Evolutionary conservation across 2,888 invertebrate genomes (phyloP).

Genomic region (Molorchus minor): DNA sequence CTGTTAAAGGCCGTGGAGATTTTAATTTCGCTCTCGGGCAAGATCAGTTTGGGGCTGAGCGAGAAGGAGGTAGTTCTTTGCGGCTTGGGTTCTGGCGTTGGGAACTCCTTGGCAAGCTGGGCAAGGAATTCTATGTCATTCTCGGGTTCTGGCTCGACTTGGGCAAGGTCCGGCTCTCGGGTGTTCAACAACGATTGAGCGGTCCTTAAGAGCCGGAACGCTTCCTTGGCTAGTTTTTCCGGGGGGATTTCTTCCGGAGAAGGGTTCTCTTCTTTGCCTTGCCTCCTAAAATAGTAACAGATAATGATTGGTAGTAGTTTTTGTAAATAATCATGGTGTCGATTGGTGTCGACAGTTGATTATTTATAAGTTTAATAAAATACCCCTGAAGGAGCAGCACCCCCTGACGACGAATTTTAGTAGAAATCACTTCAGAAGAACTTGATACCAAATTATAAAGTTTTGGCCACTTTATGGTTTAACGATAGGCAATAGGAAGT

Average conservation of each 20-base stretch:
- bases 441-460: too few species aligned
- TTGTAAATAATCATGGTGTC: too few species aligned
- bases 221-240: conserved; percentile 73
- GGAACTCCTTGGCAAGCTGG: conserved; percentile 60
- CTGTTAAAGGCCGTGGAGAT: conserved; percentile 56
- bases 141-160: conserved; percentile 48
- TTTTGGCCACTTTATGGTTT: too few species aligned
- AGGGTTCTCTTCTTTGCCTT: conserved; percentile 58
- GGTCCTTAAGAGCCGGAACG: conserved; percentile 71
- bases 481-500: background rate
- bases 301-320: too few species aligned
- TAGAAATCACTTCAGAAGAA: too few species aligned
- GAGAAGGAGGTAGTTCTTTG: conserved; percentile 56
- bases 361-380: too few species aligned
- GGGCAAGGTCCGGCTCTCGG: conserved; percentile 69
- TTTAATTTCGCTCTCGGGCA: conserved; percentile 52
- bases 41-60: conserved; percentile 55
- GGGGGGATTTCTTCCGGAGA: conserved; percentile 66
- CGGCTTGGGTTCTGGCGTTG: conserved; percentile 47
- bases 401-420: too few species aligned
- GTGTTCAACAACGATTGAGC: conserved; percentile 72
- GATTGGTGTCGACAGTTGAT: too few species aligned
- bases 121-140: conserved; percentile 58
- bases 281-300: conserved; percentile 58
- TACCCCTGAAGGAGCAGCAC: too few species aligned